Evolutionary conservation across 2,888 invertebrate species (phyloP), one percentile per base, ranked within the genome.

Genomic region (Subacronicta megacephala): DNA sequence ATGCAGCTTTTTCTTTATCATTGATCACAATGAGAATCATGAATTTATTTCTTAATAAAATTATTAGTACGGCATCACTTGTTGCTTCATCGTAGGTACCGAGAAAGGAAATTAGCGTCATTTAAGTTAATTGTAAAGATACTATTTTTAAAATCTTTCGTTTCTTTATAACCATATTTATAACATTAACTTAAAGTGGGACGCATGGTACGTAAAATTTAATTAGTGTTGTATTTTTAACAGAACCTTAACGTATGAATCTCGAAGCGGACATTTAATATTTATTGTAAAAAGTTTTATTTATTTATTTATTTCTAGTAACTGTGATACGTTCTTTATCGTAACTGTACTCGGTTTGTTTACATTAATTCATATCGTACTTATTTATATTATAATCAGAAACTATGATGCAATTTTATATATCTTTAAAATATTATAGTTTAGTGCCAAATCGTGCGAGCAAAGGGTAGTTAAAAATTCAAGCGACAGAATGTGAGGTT

Each of bases 301-400:
- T 88, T 88, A 89, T 87, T 90, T 89, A 90, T 90, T 90, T 89
- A 88, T 85, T 85, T 82, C 78, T 86, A 85, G 80, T 84, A 60
- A 63, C 92, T 92, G 91, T 91, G 90, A 91, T 90, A 90, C 79
- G 80, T 85, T 84, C 70, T 72, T 56, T 67, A 46, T 63, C 58
- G 53, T 44, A 41, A 45, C 45, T 62, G 40, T 52, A 60, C 41
- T 55, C 36, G 42, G 43, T 54, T 60, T 35, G 38, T 47, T 62
- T 59, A 51, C 16, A 52, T 43, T 56, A n/a, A n/a, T n/a, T 58
- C 35, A 40, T 45, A 29, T 29, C 53, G 29, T 64, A 72, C 49
- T 52, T 20, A 44, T 64, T 73, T 10, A 10, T 42, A 12, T 23
- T 59, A 36, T 15, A 37, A 31, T 31, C 4, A 29, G 38, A 17